Evolutionary conservation across 2,888 invertebrate species (phyloP).

Genomic region (Crepidodera aurea): DNA sequence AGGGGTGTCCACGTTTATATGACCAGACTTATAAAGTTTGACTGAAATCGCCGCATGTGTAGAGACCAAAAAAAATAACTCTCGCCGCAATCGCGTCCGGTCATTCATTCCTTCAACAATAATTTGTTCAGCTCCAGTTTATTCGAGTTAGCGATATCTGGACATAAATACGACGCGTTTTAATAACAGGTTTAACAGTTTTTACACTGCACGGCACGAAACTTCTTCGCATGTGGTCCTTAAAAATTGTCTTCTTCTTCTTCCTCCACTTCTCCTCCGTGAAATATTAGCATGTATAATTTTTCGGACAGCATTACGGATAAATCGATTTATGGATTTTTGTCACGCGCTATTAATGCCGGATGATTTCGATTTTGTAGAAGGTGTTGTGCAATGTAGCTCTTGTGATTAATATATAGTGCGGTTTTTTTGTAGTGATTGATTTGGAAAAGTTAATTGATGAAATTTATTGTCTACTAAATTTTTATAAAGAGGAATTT

Average conservation of each 20-base stretch:
- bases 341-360: background rate
- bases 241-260: background rate
- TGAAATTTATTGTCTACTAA: too few relatives aligned
- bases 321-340: slow-evolving; percentile 2
- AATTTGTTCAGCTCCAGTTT: slow-evolving; percentile 2
- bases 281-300: slow-evolving; percentile 15
- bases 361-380: too few relatives aligned
- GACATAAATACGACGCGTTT: slow-evolving; percentile 15
- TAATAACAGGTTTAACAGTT: slow-evolving; percentile 16
- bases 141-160: slow-evolving; percentile 5
- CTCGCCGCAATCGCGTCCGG: background rate
- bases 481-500: too few relatives aligned
- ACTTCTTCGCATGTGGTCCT: slow-evolving; percentile 16
- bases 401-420: too few relatives aligned
- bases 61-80: background rate
- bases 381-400: too few relatives aligned
- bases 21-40: too few relatives aligned
- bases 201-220: background rate
- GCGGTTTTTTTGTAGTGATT: too few relatives aligned
- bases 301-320: background rate
- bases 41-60: too few relatives aligned
- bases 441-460: too few relatives aligned
- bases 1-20: too few relatives aligned
- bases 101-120: background rate
- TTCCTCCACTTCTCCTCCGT: background rate